A percentile compares a stretch with the other conserved stretches of the same genome.
Conservation (phyloP, 2,797 vertebrate genomes). For the Takifugu rubripes region DNA sequence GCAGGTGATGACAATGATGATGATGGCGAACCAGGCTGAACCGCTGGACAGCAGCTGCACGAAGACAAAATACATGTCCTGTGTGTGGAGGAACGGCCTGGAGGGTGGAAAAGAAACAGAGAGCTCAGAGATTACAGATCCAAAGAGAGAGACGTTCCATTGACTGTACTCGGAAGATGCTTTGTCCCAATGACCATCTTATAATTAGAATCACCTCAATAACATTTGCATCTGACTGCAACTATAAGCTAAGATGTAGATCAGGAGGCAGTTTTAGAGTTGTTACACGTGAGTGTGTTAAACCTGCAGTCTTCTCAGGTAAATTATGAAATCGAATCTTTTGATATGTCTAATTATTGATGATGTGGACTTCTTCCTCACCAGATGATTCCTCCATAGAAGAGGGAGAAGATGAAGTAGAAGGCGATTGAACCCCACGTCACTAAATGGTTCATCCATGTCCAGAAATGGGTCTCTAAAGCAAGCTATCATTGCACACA, state of each 20-base stretch:
- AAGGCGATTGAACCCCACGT: conserved; percentile 98
- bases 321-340: too few relatives aligned
- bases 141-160: too few relatives aligned
- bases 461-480: conserved; percentile 97
- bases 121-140: too few relatives aligned
- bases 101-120: conserved; percentile 8
- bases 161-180: too few relatives aligned
- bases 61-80: conserved; percentile 98
- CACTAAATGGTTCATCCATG: conserved; percentile 98
- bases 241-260: conserved; percentile 18
- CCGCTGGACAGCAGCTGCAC: conserved; percentile 94
- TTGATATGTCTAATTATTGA: too few relatives aligned
- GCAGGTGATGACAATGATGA: conserved; percentile 90
- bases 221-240: conserved; percentile 6
- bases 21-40: conserved; percentile 95
- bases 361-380: conserved; percentile 60
- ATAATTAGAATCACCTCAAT: conserved; percentile 3
- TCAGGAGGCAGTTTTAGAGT: not conserved
- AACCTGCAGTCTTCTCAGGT: too few relatives aligned
- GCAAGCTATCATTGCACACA: conserved; percentile 80
- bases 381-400: conserved; percentile 98
- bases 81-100: conserved; percentile 96
- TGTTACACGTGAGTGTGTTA: too few relatives aligned
- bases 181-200: not conserved
- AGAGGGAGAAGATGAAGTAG: conserved; percentile 97